Base-by-base conservation (phyloP, 2,797 vertebrate species). In the Rhincodon typus region DNA sequence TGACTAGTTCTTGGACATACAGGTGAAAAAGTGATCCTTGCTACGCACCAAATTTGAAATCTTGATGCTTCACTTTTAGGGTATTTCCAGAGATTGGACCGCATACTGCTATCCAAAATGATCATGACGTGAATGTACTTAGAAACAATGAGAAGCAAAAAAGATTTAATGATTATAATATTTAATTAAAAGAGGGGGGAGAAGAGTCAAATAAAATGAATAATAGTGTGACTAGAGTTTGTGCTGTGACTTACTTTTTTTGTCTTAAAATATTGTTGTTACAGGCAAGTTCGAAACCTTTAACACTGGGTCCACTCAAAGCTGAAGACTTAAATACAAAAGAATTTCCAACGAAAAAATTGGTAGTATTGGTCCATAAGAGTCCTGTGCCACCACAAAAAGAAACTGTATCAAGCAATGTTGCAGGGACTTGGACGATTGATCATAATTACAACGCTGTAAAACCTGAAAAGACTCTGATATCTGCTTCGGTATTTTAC, bases 391-490 rank as follows among this genome's bases (percentile, higher is more conserved):
- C 70, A 77, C 13, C 38, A 34, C 70, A 42, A 34, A 95, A 95
- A 70, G 94, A 95, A 95, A 74, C 69, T 95, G 94, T 77, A 77
- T 34, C 94, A 27, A 77, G 70, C 50, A 19, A 42, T 95, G 46
- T 57, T 90, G 66, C 77, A 86, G 57, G 79, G 3, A 97, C 98
- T 96, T 97, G 98, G 98, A 98, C 98, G 96, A 98, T 98, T 94
- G 98, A 98, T 97, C 98, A 98, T 97, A 98, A 98, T 97, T 98
- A 98, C 98, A 98, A 98, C 97, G 98, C 98, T 96, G 98, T 98
- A 97, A 99, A 99, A 97, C 99, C 99, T 97, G 99, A 99, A 98
- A 98, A 98, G 98, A 97, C 98, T 97, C 96, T 98, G 97, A 98
- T 97, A 97, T 97, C 98, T 97, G 97, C 99, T 96, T 97, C 99